Conservation (phyloP, 53 echinoderm and acorn worm genomes). For the Mesocentrotus franciscanus region DNA sequence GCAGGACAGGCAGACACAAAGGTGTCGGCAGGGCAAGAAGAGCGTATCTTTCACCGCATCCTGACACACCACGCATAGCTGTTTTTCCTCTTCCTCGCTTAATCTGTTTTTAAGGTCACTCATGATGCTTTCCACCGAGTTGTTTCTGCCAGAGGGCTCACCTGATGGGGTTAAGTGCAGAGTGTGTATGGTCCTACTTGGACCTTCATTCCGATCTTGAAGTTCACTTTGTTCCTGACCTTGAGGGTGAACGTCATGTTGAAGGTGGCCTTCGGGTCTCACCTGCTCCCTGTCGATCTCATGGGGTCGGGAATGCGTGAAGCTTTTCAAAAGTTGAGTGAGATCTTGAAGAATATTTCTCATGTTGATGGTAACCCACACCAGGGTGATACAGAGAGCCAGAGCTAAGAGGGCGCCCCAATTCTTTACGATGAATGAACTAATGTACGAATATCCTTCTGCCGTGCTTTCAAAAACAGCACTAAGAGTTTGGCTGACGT, state of each 20-base stretch:
- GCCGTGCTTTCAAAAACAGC: not conserved
- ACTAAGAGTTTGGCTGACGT: not conserved
- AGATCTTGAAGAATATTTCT: conserved; percentile 37
- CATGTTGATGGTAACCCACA: conserved; percentile 19
- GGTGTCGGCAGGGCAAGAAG: conserved; percentile 88
- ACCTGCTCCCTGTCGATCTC: not conserved
- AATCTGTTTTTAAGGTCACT: conserved; percentile 41
- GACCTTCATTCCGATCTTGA: conserved; percentile 11
- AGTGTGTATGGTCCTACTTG: not conserved
- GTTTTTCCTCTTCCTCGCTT: conserved; percentile 75
- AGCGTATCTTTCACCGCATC: conserved; percentile 84
- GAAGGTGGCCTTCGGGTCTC: conserved; percentile 17
- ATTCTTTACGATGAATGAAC: conserved; percentile 1
- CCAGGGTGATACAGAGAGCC: conserved; percentile 8
- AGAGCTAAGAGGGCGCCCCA: conserved; percentile 51
- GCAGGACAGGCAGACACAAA: conserved; percentile 82
- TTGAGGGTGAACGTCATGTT: not conserved
- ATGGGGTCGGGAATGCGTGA: not conserved
- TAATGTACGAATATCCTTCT: not conserved
- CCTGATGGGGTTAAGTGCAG: not conserved
- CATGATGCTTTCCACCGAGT: not conserved
- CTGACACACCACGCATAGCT: conserved; percentile 90
- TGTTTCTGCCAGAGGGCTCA: not conserved
- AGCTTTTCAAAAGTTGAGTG: conserved; percentile 30
- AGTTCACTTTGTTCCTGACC: not conserved